phyloP scores from a whole-genome alignment of 1,140 invertebrate genomes.

The Chlorops oryzae region DNA sequence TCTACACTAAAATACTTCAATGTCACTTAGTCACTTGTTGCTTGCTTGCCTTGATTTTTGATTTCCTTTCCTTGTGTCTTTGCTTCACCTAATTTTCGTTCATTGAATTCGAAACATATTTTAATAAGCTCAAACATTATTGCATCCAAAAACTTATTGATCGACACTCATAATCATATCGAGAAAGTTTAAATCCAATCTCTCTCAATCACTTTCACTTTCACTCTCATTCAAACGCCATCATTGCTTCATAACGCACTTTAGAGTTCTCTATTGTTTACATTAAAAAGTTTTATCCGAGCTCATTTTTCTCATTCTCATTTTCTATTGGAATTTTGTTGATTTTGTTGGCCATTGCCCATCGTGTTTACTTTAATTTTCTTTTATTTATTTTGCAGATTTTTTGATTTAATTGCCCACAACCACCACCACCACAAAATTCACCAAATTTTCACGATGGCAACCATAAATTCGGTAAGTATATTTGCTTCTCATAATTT shows the following conservation, averaged over 20 bases:
- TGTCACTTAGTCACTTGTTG: not conserved
- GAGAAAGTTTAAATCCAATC: too few species aligned
- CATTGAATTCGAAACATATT: not conserved
- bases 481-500: too few species aligned
- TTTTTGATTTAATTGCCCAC: conserved; percentile 17
- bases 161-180: too few species aligned
- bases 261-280: not conserved
- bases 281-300: not conserved
- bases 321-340: conserved; percentile 11
- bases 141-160: too few species aligned
- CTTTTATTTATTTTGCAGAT: conserved; percentile 16
- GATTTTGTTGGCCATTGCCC: too few species aligned
- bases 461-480: conserved; percentile 47
- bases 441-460: conserved; percentile 26
- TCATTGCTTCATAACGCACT: too few species aligned
- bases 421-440: conserved; percentile 12
- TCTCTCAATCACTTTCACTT: too few species aligned
- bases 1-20: too few species aligned
- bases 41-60: too few species aligned
- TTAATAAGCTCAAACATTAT: too few species aligned
- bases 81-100: not conserved
- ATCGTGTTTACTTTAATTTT: conserved; percentile 12
- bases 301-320: conserved; percentile 10
- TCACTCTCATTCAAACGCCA: too few species aligned
- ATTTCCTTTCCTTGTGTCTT: too few species aligned